Conservation (phyloP, 2,797 vertebrate species). For the Eulemur albifrons region DNA sequence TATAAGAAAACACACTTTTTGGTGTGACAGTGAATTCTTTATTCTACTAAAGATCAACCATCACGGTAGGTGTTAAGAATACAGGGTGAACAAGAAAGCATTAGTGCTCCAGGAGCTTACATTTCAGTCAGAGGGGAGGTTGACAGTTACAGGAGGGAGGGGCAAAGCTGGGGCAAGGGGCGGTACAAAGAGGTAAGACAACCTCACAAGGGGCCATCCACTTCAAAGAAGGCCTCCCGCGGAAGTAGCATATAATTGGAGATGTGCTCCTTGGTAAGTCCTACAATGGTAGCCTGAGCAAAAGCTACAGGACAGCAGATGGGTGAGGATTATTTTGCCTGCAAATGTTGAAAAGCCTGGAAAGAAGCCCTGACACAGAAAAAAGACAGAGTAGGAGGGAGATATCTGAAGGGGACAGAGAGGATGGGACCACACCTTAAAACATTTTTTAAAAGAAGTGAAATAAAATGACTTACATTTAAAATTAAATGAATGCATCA, state of each 20-base stretch:
- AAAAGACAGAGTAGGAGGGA: neutral
- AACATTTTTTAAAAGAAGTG: neutral
- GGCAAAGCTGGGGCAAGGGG: neutral
- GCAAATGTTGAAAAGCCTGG: neutral
- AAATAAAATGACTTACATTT: neutral
- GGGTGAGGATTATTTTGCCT: neutral
- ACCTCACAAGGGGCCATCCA: neutral
- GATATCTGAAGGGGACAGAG: neutral
- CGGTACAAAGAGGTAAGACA: neutral
- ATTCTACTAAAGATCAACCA: neutral
- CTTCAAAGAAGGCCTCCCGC: slow-evolving; percentile 41
- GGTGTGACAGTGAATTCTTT: neutral
- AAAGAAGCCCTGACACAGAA: neutral
- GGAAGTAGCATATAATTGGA: neutral
- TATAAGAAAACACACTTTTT: neutral
- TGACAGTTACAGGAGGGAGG: neutral
- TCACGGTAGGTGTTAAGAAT: neutral
- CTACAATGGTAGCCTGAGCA: neutral
- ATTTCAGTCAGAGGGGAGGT: neutral
- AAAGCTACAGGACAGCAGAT: neutral
- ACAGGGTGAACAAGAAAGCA: neutral
- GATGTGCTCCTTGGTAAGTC: neutral
- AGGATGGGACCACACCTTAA: neutral
- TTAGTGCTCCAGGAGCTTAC: neutral
- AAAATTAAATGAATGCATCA: neutral